Base-by-base conservation (phyloP, 2,113 vertebrate species). In the Odocoileus virginianus region DNA sequence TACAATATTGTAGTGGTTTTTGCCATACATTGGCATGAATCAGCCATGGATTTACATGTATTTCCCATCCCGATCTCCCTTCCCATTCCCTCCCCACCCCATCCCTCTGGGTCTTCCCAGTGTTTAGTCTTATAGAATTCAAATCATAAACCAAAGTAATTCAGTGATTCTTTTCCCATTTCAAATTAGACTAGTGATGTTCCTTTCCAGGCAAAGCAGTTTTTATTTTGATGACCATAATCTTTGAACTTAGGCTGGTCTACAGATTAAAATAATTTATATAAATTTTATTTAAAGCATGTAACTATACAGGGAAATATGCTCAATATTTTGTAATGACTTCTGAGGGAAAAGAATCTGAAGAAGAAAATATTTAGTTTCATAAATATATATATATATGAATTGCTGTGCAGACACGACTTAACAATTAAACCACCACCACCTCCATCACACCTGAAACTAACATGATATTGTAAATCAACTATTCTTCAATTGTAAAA, bases 221-320 rank as follows among this genome's bases (percentile, higher is more conserved):
- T 95, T 88, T 96, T 89, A 52, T 88, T 30, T 47, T 89, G 92
- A 74, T 71, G 83, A 86, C 12, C 78, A 30, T 96, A 81, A 88
- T 88, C 57, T 83, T 94, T 88, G 36, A 88, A 30, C 7, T 74
- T 95, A 76, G 86, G 67, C 47, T 96, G 54, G 85, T 28, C 43
- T 82, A 28, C 36, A 89, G 52, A 89, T 58, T 95, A 93, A 94
- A 92, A 90, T 78, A 88, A 79, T 36, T 64, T 76, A 28, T 19
- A 54, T 91, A 82, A 89, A 64, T 85, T 87, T 81, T 89, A 85
- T 74, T 15, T 96, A 57, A 96, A 91, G 25, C 45, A 50, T 50
- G 28, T 50, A 33, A 50, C 78, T 81, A 33, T 19, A 30, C 78
- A 81, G 28, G 47, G 45, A 33, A 81, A 33, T 33, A 33, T 52